Percentiles rank a stretch among this genome's conserved stretches.
Conservation (phyloP, 2,113 vertebrate genomes). For the Colinus virginianus region DNA sequence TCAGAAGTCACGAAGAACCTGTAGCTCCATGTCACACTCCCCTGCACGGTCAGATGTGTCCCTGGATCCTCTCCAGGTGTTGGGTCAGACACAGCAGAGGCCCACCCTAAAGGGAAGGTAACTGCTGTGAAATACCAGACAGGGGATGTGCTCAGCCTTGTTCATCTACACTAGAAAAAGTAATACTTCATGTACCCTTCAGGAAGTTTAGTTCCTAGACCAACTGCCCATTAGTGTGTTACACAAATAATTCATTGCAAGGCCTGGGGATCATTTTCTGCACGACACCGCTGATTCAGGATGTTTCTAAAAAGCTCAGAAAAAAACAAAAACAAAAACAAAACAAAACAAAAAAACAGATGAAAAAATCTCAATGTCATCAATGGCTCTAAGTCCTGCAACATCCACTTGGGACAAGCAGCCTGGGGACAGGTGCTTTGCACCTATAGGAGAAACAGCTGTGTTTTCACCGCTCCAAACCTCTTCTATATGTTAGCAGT, state of each 20-base stretch:
- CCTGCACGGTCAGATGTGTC: not conserved
- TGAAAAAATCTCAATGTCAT: not conserved
- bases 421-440: not conserved
- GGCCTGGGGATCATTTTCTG: not conserved
- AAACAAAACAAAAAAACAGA: not conserved
- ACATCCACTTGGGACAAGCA: not conserved
- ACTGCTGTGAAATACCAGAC: not conserved
- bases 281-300: not conserved
- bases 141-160: not conserved
- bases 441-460: not conserved
- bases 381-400: not conserved
- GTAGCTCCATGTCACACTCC: not conserved
- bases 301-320: not conserved
- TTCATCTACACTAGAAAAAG: not conserved
- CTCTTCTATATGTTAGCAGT: not conserved
- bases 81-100: not conserved
- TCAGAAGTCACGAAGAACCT: conserved; percentile 54
- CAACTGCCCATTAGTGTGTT: not conserved
- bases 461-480: not conserved
- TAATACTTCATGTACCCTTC: not conserved
- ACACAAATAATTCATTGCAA: conserved; percentile 5
- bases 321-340: too few species aligned
- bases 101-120: not conserved
- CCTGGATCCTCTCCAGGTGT: conserved; percentile 1
- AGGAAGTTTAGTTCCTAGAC: conserved; percentile 18